A percentile compares a stretch with the other conserved stretches of the same genome.
phyloP scores from a whole-genome alignment of 2,113 vertebrate species.

The Crotalus tigris region DNA sequence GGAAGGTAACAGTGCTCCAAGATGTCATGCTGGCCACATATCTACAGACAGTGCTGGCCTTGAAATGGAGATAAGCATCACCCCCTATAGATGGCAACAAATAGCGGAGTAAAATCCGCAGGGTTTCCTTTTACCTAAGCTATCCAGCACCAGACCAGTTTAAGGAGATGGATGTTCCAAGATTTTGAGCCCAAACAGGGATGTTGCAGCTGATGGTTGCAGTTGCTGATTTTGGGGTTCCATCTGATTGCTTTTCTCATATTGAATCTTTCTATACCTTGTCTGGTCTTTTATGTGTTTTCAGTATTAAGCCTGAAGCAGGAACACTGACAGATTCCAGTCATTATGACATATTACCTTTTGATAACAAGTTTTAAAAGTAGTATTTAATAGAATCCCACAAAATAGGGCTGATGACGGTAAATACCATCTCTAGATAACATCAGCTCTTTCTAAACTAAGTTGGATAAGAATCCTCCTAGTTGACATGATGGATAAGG shows the following conservation, averaged over 20 bases:
- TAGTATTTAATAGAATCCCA: not conserved
- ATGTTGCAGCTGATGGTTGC: not conserved
- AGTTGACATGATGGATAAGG: not conserved
- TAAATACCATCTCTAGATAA: not conserved
- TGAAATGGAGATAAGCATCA: no score
- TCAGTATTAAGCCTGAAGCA: not conserved
- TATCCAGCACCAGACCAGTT: not conserved
- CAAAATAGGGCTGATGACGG: not conserved
- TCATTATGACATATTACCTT: not conserved
- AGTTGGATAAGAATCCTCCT: not conserved
- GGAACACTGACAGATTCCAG: not conserved
- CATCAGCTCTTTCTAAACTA: not conserved
- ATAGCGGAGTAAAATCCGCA: no score
- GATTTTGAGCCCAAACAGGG: not conserved
- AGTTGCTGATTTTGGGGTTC: not conserved
- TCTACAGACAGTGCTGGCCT: no score
- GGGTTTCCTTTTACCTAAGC: not conserved
- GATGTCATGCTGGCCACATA: no score
- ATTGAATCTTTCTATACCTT: not conserved
- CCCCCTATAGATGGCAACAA: no score
- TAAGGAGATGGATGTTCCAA: not conserved
- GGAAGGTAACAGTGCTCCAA: no score
- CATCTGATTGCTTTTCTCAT: not conserved
- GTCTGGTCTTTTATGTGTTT: not conserved
- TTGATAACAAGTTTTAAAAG: not conserved